Base-by-base conservation (phyloP, 2,888 invertebrate species). In the Platycheirus rosarum region DNA sequence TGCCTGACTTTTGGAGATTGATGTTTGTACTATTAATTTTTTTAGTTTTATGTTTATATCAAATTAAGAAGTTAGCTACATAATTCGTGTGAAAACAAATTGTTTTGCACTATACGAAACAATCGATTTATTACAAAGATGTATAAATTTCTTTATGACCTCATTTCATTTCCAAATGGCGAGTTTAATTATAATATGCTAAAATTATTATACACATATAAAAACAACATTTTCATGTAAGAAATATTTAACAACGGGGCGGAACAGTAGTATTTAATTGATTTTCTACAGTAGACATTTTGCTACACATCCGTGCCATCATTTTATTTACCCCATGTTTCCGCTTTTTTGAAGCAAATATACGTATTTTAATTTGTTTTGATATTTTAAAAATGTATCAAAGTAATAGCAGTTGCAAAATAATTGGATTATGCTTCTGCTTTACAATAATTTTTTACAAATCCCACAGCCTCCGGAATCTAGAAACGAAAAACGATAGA, bases 311-410 rank as follows among this genome's bases (percentile, higher is more conserved):
- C 23, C 13, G 1, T 26, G 49, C 53, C 20, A 9, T 16, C 49
- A 49, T 57, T 42, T 66, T 57, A 74, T 73, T 74, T 82, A 82
- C 82, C 82, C 82, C 82, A 82, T 82, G 1, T 71, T 77, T 82
- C 42, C 20, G 26, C 16, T 68, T 55, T 55, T 55, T 62, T 42
- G n/a, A n/a, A 18, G 8, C 32, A 62, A 46, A n/a, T 11, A 49
- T 16, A 60, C 16, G 32, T 16, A 16, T 11, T 44, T 32, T 1
- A 46, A 16, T 29, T 44, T 44, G 49, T 49, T n/a, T n/a, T 4
- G 29, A 7, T 26, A 68, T 32, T 11, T 40, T 1, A 20, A 6
- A 20, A 37, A 23, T 55, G 62, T 68, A 62, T 55, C n/a, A 55
- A 40, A 48, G 11, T 23, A 13, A 26, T 32, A 49, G 35, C 14